Percentiles rank a stretch among this genome's conserved stretches.
Conservation (phyloP, 2,113 vertebrate genomes). For the Cyphomyrus plagiostoma region DNA sequence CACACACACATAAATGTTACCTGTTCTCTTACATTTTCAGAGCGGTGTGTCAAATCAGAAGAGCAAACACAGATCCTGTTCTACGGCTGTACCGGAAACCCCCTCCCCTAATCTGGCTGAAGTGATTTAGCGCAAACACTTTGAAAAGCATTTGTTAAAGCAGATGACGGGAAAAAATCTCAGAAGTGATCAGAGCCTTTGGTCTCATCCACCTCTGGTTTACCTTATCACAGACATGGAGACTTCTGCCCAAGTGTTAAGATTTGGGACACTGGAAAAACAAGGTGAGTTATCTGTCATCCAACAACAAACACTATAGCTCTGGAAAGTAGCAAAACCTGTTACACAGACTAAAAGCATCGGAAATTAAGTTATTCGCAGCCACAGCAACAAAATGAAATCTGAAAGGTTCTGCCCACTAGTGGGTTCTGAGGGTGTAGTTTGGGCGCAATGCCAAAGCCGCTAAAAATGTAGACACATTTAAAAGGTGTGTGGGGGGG, state of each 20-base stretch:
- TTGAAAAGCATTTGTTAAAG: not conserved
- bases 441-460: not conserved
- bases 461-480: not conserved
- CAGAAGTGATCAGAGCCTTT: not conserved
- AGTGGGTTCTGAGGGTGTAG: not conserved
- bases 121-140: not conserved
- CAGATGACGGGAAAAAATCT: not conserved
- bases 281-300: not conserved
- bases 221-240: not conserved
- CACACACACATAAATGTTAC: not conserved
- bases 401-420: not conserved
- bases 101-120: not conserved
- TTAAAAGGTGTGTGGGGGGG: not conserved
- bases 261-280: not conserved
- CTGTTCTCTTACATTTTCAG: not conserved
- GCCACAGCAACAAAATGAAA: not conserved
- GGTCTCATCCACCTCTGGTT: not conserved
- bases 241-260: not conserved
- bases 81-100: not conserved
- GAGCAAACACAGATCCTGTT: not conserved
- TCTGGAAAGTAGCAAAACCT: not conserved
- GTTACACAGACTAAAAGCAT: not conserved
- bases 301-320: not conserved
- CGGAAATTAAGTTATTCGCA: not conserved
- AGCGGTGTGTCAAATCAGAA: not conserved